Evolutionary conservation across 2,888 invertebrate genomes (phyloP).

Genomic region (Latrodectus hesperus): DNA sequence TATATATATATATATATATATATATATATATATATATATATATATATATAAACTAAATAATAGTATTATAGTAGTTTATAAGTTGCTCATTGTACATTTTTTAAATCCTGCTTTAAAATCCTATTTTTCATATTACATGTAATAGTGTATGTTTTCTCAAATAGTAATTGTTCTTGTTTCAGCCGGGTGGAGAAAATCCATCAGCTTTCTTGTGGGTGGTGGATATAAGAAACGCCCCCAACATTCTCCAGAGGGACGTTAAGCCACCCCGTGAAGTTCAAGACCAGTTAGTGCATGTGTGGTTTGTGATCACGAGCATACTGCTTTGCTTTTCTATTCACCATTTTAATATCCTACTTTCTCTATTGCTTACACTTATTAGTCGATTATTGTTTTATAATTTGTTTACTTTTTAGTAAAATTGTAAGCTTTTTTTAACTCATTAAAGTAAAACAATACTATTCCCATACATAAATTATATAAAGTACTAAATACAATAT

Average conservation of each 20-base stretch:
- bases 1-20: no score
- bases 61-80: no score
- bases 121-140: no score
- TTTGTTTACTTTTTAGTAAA: neutral
- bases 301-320: constrained; percentile 68
- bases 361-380: constrained; percentile 3
- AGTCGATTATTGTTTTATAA: constrained; percentile 11
- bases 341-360: constrained; percentile 1
- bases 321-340: constrained; percentile 42
- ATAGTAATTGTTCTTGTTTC: neutral
- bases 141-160: neutral
- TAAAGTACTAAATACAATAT: no score
- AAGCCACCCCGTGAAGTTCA: constrained; percentile 69
- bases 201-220: constrained; percentile 68
- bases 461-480: no score
- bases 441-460: no score
- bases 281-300: constrained; percentile 69
- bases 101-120: no score
- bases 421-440: neutral
- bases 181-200: constrained; percentile 71
- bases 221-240: constrained; percentile 49
- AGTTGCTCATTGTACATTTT: no score
- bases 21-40: no score
- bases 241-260: constrained; percentile 55
- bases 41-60: no score